A percentile compares a stretch with the other conserved stretches of the same genome.
These are phyloP conservation scores for Diaphora mendica DNA, from an alignment of 2,888 invertebrate species.

Conservation along the genomic window DNA sequence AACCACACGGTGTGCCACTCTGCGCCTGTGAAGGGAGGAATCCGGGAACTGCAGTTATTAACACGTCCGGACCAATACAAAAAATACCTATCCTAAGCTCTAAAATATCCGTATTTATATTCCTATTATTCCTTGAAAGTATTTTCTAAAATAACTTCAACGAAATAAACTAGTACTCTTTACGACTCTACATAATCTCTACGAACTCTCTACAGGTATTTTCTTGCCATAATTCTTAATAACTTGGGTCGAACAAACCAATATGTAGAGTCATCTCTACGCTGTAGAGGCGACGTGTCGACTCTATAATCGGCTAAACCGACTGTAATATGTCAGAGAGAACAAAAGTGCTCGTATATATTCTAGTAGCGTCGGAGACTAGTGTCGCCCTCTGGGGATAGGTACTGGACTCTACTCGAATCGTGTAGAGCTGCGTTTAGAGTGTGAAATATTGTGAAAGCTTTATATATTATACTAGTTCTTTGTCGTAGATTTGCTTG, in stretches of 20 bases:
- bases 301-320: conserved; percentile 36
- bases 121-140: neutral
- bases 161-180: neutral
- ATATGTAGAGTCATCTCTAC: conserved; percentile 17
- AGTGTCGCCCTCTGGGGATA: conserved; percentile 35
- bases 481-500: neutral
- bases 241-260: conserved; percentile 16
- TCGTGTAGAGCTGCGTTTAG: conserved; percentile 27
- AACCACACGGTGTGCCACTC: too few species aligned
- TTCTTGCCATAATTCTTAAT: conserved; percentile 17
- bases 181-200: conserved; percentile 11
- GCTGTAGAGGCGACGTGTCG: conserved; percentile 18
- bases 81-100: too few species aligned
- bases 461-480: neutral
- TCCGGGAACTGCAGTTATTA: too few species aligned
- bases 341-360: conserved; percentile 38
- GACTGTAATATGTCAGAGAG: conserved; percentile 41
- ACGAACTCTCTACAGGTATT: neutral
- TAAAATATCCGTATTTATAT: neutral
- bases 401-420: conserved; percentile 25
- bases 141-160: neutral
- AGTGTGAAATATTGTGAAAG: conserved; percentile 9
- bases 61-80: too few species aligned
- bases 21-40: too few species aligned
- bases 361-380: conserved; percentile 31